These are phyloP conservation scores for Pseudorectes ferrugineus DNA, from an alignment of 2,113 vertebrate species.

Conservation along the genomic window DNA sequence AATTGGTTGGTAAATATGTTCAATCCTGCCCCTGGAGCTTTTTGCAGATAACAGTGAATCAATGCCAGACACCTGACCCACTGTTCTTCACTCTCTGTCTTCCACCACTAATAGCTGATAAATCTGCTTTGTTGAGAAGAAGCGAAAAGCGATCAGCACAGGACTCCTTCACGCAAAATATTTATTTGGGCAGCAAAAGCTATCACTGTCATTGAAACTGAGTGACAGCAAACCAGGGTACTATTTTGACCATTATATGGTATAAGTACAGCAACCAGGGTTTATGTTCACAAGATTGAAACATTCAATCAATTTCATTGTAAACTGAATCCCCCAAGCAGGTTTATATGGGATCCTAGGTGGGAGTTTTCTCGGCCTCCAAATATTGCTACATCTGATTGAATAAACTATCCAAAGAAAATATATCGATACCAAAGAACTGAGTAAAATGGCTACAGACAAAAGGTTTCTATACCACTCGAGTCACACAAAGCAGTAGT, in stretches of 20 bases:
- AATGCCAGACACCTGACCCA: neutral
- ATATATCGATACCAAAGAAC: fast-evolving
- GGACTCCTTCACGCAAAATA: neutral
- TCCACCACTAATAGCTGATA: neutral
- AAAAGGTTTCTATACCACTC: neutral
- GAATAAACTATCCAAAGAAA: neutral
- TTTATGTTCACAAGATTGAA: neutral
- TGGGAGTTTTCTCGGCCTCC: neutral
- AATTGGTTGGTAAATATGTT: constrained; percentile 3
- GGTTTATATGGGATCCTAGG: neutral
- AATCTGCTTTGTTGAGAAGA: neutral
- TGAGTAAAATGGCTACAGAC: neutral
- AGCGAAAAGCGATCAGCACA: neutral
- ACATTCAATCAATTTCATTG: neutral
- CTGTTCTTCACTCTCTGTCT: neutral
- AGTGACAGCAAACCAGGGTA: neutral
- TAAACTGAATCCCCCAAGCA: neutral
- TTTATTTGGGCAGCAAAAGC: neutral
- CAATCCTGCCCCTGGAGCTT: neutral
- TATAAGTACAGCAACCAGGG: neutral
- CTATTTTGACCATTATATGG: neutral
- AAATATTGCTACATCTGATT: neutral
- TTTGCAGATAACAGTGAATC: neutral
- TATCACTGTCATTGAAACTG: neutral
- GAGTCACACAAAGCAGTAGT: neutral